A percentile compares a stretch with the other conserved stretches of the same genome.
phyloP scores from a whole-genome alignment of 2,113 vertebrate species.

The Alaudala cheleensis region DNA sequence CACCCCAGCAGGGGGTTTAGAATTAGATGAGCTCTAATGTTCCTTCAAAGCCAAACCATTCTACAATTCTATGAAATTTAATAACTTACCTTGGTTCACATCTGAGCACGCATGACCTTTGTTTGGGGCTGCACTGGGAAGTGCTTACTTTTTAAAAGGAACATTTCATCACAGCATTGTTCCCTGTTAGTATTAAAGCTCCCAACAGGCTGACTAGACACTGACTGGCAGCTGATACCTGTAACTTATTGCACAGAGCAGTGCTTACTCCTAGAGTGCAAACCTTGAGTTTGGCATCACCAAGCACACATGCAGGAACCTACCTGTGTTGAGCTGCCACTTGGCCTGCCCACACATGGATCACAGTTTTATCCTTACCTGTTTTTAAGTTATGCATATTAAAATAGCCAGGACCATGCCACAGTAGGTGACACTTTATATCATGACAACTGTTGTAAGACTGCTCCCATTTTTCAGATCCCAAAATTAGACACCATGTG shows the following conservation, averaged over 20 bases:
- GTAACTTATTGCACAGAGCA: not conserved
- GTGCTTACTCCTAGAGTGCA: fast-evolving
- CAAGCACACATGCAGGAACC: fast-evolving
- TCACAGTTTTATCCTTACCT: not conserved
- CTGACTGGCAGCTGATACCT: not conserved
- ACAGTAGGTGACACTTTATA: not conserved
- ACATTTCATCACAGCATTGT: not conserved
- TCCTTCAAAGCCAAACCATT: not conserved
- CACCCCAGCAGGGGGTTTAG: fast-evolving
- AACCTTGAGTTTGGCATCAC: no score
- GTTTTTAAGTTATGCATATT: not conserved
- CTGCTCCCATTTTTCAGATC: not conserved
- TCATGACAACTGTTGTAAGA: not conserved
- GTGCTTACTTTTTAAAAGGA: not conserved
- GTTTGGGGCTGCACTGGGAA: not conserved
- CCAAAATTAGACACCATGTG: not conserved
- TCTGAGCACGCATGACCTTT: fast-evolving
- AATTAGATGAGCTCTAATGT: not conserved
- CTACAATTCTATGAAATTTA: not conserved
- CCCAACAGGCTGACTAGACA: not conserved
- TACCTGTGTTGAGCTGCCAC: fast-evolving
- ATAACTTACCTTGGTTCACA: not conserved
- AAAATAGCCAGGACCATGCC: not conserved
- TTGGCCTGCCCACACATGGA: not conserved
- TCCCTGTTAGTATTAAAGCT: not conserved